Base-by-base conservation (phyloP, 2,888 invertebrate genomes). In the Megastigmus dorsalis region DNA sequence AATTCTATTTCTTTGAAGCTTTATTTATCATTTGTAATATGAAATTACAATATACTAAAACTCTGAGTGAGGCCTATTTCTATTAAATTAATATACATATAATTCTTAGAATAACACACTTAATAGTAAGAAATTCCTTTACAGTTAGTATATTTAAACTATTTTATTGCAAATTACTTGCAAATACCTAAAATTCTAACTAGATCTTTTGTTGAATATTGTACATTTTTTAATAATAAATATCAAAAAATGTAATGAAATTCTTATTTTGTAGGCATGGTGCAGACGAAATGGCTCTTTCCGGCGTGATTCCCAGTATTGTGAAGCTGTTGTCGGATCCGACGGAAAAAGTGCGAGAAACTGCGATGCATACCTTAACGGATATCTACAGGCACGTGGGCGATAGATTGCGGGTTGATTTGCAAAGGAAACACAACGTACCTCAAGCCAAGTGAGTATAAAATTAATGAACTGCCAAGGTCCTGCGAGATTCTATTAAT, bases 301-400 rank as follows among this genome's bases (percentile, higher is more conserved):
- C 94, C 6, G 93, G 93, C 41, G 93, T 96, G 50, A 94, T 96
- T 79, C 95, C 96, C 2, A 92, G 92, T 79, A 92, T 98, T 71
- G 94, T 95, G 4, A 94, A 94, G 80, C 89, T 97, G 67, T 90
- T 97, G 66, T 94, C 95, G 0, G 98, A 98, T 90, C 97, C 97
- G 4, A 95, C 93, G 80, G 92, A 93, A 36, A 92, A 94, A 57
- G 97, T 98, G 5, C 89, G 98, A 18, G 97, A 98, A 86, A 93
- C 95, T 3, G 96, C 97, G 3, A 91, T 95, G 85, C 93, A 92
- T 81, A 94, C 97, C 7, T 88, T 98, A 57, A 94, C 96, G 43
- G 96, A 97, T 85, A 93, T 97, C 52, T 98, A 98, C 87, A 92
- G 95, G 84, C 97, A 97, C 89, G 96, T 97, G 66, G 97, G 97